Evolutionary conservation across 2,113 vertebrate genomes (phyloP).

Genomic region (Calyptomena viridis): DNA sequence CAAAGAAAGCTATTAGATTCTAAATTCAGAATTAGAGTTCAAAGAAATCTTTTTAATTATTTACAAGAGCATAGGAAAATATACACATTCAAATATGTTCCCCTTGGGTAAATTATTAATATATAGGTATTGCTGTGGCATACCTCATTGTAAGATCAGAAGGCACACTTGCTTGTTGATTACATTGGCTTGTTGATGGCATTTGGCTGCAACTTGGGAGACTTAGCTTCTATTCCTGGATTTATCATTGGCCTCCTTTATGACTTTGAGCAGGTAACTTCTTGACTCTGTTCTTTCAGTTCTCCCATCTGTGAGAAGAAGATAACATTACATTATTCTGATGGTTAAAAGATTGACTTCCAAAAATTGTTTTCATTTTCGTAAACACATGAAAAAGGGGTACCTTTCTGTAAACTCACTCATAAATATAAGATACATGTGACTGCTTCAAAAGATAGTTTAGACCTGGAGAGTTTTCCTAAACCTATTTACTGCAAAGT

Average conservation of each 20-base stretch:
- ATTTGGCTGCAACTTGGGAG: not conserved
- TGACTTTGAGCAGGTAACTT: not conserved
- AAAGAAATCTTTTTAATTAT: not conserved
- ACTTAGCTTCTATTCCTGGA: not conserved
- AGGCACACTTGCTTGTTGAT: not conserved
- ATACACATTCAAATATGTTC: not conserved
- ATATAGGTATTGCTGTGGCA: not conserved
- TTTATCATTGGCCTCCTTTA: not conserved
- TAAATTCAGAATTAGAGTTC: not conserved
- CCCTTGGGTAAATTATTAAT: not conserved
- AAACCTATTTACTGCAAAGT: not conserved
- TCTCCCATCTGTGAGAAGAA: not conserved
- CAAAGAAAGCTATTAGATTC: not conserved
- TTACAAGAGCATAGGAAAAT: not conserved
- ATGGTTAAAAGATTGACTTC: not conserved
- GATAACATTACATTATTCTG: not conserved
- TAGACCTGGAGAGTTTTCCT: not conserved
- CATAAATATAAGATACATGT: not conserved
- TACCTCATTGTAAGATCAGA: not conserved
- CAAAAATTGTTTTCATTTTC: not conserved
- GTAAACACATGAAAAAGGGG: not conserved
- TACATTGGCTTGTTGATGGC: not conserved
- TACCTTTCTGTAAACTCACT: not conserved
- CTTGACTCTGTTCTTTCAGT: not conserved
- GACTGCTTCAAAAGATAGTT: not conserved